phyloP scores from a whole-genome alignment of 35 echinoderm and acorn worm genomes.

The Lytechinus pictus region DNA sequence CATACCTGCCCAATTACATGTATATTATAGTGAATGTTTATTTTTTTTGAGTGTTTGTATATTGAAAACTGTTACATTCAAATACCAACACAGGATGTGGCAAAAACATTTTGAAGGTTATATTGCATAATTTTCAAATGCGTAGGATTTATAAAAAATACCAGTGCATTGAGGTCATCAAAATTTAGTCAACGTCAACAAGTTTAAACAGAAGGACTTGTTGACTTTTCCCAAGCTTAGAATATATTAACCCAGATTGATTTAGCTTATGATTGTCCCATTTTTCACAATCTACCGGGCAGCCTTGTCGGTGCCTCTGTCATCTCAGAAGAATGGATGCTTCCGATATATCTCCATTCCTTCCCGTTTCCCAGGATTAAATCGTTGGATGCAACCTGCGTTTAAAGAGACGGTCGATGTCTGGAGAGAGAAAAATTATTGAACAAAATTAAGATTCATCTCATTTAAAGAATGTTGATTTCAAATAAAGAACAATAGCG shows the following conservation, averaged over 20 bases:
- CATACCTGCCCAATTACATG: no score
- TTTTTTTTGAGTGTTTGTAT: no score
- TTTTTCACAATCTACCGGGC: neutral
- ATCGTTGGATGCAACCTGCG: neutral
- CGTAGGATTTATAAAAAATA: no score
- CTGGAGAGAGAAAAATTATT: no score
- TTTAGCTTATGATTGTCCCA: slow-evolving; percentile 3
- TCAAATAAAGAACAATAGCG: no score
- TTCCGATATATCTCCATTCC: neutral
- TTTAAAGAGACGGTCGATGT: no score
- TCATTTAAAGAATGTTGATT: no score
- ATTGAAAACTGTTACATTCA: neutral
- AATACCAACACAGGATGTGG: neutral
- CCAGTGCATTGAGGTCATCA: neutral
- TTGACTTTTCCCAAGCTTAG: neutral
- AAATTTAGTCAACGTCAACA: neutral
- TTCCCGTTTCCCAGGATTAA: neutral
- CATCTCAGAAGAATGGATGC: neutral
- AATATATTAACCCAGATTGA: slow-evolving; percentile 6
- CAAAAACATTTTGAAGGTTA: no score
- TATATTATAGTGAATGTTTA: no score
- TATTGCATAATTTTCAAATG: no score
- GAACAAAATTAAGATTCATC: no score
- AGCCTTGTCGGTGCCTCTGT: slow-evolving; percentile 7
- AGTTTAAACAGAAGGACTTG: neutral